Percentiles rank a stretch among this genome's conserved stretches.
Evolutionary conservation across 2,113 vertebrate genomes (phyloP).

Genomic region (Ctenodactylus gundi): DNA sequence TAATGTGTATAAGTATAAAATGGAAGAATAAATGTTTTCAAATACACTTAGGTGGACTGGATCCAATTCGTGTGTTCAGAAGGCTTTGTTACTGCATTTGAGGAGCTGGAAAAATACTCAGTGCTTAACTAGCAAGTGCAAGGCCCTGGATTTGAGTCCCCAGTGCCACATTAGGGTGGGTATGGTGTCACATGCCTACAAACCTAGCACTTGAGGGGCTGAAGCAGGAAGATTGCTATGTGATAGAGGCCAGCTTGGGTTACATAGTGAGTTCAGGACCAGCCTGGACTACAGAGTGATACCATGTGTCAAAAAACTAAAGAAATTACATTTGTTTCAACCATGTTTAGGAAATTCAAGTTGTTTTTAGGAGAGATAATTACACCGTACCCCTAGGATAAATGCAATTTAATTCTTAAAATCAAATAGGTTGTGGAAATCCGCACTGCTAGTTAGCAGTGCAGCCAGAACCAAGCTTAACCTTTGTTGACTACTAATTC

Average conservation of each 20-base stretch:
- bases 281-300: no score
- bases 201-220: no score
- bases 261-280: no score
- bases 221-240: no score
- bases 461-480: background rate
- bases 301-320: no score
- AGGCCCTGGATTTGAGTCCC: no score
- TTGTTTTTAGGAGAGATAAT: background rate
- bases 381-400: background rate
- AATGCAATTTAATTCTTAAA: background rate
- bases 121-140: no score
- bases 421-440: background rate
- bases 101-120: no score
- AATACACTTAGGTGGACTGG: background rate
- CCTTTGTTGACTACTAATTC: background rate
- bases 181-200: no score
- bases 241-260: no score
- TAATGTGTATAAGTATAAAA: background rate
- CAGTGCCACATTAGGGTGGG: no score
- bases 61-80: background rate
- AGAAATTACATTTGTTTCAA: background rate
- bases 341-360: background rate
- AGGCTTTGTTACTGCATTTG: background rate
- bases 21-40: background rate
- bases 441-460: background rate